Conservation (phyloP, 2,797 vertebrate species). For the Poeciliopsis paucimaculata region DNA sequence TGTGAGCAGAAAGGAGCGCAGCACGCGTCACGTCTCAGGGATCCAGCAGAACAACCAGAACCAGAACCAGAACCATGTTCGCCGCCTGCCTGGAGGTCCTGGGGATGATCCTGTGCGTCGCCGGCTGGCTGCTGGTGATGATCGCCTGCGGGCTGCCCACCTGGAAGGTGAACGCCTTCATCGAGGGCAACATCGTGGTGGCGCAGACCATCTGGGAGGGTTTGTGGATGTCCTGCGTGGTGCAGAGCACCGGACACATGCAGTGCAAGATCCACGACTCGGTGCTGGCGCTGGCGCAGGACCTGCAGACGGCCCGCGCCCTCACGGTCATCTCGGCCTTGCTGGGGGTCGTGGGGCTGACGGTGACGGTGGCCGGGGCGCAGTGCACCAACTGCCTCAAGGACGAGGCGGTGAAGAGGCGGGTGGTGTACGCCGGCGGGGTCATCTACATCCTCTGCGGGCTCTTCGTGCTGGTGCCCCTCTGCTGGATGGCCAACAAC, state of each 20-base stretch:
- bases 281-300: slow-evolving; percentile 83
- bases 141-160: slow-evolving; percentile 89
- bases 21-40: background rate
- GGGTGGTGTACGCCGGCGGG: slow-evolving; percentile 85
- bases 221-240: slow-evolving; percentile 94
- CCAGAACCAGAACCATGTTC: slow-evolving; percentile 75
- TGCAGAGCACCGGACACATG: slow-evolving; percentile 93
- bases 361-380: slow-evolving; percentile 88
- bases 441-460: slow-evolving; percentile 85
- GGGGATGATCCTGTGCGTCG: slow-evolving; percentile 83
- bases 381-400: slow-evolving; percentile 92
- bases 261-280: slow-evolving; percentile 92
- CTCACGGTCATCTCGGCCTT: slow-evolving; percentile 85
- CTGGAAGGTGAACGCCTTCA: slow-evolving; percentile 92
- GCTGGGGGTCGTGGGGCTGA: slow-evolving; percentile 83
- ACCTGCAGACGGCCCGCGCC: slow-evolving; percentile 87
- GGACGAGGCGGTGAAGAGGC: slow-evolving; percentile 79
- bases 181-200: slow-evolving; percentile 91
- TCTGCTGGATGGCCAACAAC: slow-evolving; percentile 93
- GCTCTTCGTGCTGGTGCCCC: slow-evolving; percentile 87
- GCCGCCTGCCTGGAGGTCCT: slow-evolving; percentile 86
- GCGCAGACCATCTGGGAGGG: slow-evolving; percentile 92
- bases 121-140: slow-evolving; percentile 90
- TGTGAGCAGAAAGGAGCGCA: background rate
- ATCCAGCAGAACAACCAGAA: background rate